Base-by-base conservation (phyloP, 1,140 invertebrate genomes). In the Ostrea edulis region DNA sequence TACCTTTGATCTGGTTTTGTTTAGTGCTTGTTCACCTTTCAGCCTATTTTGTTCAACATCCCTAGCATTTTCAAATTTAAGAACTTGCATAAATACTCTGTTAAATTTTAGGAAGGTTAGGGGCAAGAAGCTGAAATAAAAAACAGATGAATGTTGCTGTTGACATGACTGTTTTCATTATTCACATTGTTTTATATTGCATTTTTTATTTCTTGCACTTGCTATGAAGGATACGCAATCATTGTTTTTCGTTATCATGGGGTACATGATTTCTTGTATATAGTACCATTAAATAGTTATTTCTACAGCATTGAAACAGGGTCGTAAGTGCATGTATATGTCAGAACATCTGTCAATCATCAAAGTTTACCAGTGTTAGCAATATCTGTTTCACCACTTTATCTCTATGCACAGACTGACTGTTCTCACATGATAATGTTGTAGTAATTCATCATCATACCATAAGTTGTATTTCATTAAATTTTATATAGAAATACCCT, bases 251-350 rank as follows among this genome's bases (percentile, higher is more conserved):
- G 25, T 77, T 77, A 29, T 77, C 68, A 29, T 29, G 29, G 25
- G 12, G 25, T 25, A 77, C 29, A 29, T 20, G n/a, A n/a, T 62
- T 62, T 62, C 4, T 44, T 77, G 68, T 77, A 77, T 29, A 77
- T 77, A 77, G 25, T 62, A 62, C n/a, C 55, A 35, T 25, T 77
- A 68, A 9, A 8, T 68, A 77, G 68, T 29, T 35, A 77, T 12
- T 77, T 77, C 68, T 77, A 77, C 68, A 77, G 68, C 68, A 77
- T 77, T 77, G 22, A 77, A 77, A 77, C 68, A 77, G 68, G 68
- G 68, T 77, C 29, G 25, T 17, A 77, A 35, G 14, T 77, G 68
- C 68, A 77, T 77, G 29, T 35, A 4, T 77, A 12, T 77, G 29
- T 77, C 25, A 25, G 29, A 77, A 29, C 29, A 9, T 77, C 25